Conservation (phyloP, 30 jellyfish, hydroid and myxozoan species). For the Clytia hemisphaerica region DNA sequence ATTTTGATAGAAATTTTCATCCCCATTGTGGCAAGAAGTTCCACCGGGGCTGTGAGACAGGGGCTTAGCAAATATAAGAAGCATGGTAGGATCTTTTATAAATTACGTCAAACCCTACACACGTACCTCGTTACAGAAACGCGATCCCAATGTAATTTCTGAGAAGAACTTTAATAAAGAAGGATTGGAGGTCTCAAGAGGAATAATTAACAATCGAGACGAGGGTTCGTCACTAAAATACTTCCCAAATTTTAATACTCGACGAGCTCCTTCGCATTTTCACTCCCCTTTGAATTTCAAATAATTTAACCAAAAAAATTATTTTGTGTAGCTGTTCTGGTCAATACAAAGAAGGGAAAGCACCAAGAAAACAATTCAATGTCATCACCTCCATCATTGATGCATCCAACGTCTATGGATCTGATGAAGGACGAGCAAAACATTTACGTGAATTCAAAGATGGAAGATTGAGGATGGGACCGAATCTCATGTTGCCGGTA, state of each 20-base stretch:
- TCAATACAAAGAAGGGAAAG: constrained; percentile 61
- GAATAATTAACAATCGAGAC: no score
- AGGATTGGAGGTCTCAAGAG: no score
- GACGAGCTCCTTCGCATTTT: neutral
- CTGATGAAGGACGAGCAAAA: constrained; percentile 27
- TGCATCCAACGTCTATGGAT: constrained; percentile 70
- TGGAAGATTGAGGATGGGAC: constrained; percentile 72
- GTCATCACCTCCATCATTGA: constrained; percentile 70
- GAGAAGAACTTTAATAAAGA: no score
- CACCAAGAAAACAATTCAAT: constrained; percentile 69
- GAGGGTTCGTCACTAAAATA: neutral
- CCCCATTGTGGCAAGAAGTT: no score
- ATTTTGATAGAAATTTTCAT: no score
- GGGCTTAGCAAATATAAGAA: no score
- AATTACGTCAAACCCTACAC: no score
- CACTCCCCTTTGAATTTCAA: neutral
- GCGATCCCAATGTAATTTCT: no score
- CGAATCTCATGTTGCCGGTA: constrained; percentile 81
- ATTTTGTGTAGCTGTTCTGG: constrained; percentile 69
- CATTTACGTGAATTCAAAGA: constrained; percentile 58
- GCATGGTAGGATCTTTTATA: no score
- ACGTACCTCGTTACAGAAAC: no score
- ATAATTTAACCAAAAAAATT: no score
- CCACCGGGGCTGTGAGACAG: no score
- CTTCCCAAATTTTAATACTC: neutral